phyloP scores from a whole-genome alignment of 2,888 invertebrate genomes.

The Drosophila quinaria region DNA sequence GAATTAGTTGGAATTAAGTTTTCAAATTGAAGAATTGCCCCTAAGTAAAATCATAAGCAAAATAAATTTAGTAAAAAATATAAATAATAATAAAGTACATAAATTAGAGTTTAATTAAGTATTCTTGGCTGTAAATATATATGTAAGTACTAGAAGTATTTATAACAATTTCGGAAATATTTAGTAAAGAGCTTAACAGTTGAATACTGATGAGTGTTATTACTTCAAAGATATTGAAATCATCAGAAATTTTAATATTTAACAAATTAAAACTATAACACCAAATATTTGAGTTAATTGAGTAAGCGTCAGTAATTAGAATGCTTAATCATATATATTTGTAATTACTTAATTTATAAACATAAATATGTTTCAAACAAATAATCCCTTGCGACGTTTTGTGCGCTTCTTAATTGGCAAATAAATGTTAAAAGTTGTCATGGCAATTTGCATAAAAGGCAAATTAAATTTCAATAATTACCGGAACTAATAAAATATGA shows the following conservation, averaged over 20 bases:
- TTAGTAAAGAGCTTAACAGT: too few species aligned
- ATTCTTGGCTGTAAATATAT: too few species aligned
- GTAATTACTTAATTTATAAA: not conserved
- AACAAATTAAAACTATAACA: too few species aligned
- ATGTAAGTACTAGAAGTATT: too few species aligned
- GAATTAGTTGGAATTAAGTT: not conserved
- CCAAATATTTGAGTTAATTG: not conserved
- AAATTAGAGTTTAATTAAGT: too few species aligned
- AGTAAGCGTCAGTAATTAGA: not conserved
- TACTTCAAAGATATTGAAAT: too few species aligned
- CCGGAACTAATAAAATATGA: not conserved
- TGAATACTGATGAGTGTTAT: too few species aligned
- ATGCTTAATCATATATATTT: not conserved
- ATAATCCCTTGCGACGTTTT: not conserved
- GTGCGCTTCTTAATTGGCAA: not conserved
- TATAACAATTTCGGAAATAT: too few species aligned
- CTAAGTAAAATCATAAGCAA: too few species aligned
- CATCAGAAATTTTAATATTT: too few species aligned
- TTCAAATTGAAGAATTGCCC: not conserved
- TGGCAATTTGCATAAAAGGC: not conserved
- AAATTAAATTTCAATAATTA: constrained; percentile 8
- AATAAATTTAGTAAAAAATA: too few species aligned
- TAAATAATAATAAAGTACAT: too few species aligned
- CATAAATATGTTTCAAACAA: not conserved
- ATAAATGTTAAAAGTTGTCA: not conserved